These are phyloP conservation scores for Allygus modestus DNA, from an alignment of 2,888 invertebrate genomes.

Conservation along the genomic window DNA sequence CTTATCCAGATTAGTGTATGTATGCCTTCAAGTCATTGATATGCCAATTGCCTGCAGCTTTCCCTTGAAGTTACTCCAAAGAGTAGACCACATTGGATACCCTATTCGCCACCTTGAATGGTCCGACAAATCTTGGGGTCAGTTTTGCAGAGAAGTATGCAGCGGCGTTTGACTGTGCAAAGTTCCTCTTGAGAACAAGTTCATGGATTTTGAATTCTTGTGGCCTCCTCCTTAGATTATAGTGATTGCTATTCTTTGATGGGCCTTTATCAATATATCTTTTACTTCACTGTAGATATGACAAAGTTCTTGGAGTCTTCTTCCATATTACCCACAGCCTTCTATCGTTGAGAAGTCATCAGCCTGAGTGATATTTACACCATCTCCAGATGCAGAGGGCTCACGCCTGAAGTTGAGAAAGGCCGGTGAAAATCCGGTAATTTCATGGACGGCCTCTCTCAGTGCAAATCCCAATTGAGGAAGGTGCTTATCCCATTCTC, in stretches of 20 bases:
- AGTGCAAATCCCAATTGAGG: neutral
- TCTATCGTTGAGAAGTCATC: neutral
- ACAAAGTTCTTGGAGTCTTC: neutral
- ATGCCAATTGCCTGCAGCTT: neutral
- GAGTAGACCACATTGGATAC: no score
- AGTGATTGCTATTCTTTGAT: slow-evolving; percentile 10
- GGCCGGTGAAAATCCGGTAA: neutral
- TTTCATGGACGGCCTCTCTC: slow-evolving; percentile 11
- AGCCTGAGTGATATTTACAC: neutral
- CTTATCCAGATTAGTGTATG: neutral
- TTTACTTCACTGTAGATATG: neutral
- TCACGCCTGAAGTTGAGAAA: no score
- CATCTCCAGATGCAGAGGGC: neutral
- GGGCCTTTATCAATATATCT: neutral
- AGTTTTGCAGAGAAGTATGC: slow-evolving; percentile 58
- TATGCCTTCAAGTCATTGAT: neutral
- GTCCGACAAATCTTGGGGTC: slow-evolving; percentile 48
- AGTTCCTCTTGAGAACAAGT: slow-evolving; percentile 55
- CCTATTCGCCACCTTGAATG: slow-evolving; percentile 50
- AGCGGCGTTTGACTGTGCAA: slow-evolving; percentile 46
- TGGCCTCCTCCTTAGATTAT: no score
- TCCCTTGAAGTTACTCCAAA: neutral
- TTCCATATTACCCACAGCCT: neutral
- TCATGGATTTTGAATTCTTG: slow-evolving; percentile 55
- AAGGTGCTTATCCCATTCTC: neutral